A percentile compares a stretch with the other conserved stretches of the same genome.
phyloP scores from a whole-genome alignment of 2,113 vertebrate species.

The Ceuthmochares aereus region DNA sequence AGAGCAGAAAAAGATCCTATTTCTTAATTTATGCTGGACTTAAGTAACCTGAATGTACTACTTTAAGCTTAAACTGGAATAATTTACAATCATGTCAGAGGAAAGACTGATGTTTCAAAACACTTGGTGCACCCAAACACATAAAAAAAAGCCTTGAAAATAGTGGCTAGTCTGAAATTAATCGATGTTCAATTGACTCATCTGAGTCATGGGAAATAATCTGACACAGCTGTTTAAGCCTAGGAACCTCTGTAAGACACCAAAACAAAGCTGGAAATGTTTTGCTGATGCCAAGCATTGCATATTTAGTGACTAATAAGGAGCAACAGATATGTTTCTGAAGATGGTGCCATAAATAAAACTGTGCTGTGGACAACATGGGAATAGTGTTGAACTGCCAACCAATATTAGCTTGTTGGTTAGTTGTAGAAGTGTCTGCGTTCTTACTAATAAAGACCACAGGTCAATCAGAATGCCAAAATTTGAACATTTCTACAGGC shows the following conservation, averaged over 20 bases:
- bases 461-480: not conserved
- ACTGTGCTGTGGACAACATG: not conserved
- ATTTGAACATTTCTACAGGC: not conserved
- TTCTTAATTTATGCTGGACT: not conserved
- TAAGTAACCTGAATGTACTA: not conserved
- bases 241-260: not conserved
- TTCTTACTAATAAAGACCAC: not conserved
- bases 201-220: constrained; percentile 8
- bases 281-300: not conserved
- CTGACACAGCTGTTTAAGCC: not conserved
- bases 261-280: not conserved
- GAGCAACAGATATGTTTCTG: not conserved
- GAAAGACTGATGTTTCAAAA: not conserved
- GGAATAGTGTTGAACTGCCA: not conserved
- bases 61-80: not conserved
- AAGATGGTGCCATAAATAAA: not conserved
- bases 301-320: not conserved
- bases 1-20: not conserved
- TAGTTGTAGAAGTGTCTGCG: not conserved
- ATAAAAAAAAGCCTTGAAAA: not conserved
- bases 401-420: not conserved
- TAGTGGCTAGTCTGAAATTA: not conserved
- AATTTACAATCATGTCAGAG: not conserved
- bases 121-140: not conserved
- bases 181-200: not conserved